phyloP scores from a whole-genome alignment of 2,113 vertebrate species.

The Cyprinus carpio region DNA sequence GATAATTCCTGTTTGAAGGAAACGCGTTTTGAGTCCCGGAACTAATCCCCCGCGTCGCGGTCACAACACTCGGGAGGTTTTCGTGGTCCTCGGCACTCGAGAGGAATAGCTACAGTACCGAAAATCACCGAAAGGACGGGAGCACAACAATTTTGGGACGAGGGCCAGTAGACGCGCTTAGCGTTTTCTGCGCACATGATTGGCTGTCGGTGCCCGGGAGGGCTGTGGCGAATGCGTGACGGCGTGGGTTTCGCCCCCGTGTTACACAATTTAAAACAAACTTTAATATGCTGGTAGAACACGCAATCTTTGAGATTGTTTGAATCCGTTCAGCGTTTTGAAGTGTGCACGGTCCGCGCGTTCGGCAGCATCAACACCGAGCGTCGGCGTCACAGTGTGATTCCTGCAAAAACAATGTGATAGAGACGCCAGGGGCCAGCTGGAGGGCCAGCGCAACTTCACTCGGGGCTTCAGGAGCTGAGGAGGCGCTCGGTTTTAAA shows the following conservation, averaged over 20 bases:
- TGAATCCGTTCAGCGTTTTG: conserved; percentile 65
- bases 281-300: conserved; percentile 85
- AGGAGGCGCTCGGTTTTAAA: conserved; percentile 32
- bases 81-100: neutral
- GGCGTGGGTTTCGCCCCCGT: conserved; percentile 85
- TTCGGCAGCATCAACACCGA: conserved; percentile 25
- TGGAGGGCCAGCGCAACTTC: conserved; percentile 49
- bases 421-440: conserved; percentile 37
- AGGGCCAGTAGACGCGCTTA: conserved; percentile 78
- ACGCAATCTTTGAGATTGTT: conserved; percentile 83
- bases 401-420: conserved; percentile 55
- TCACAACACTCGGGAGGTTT: neutral
- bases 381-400: conserved; percentile 27
- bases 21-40: neutral
- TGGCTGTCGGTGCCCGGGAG: conserved; percentile 69
- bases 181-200: conserved; percentile 54
- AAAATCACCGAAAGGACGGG: conserved; percentile 9
- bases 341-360: neutral
- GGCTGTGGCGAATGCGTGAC: conserved; percentile 82
- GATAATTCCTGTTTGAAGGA: neutral
- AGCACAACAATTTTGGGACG: conserved; percentile 51
- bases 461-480: conserved; percentile 23
- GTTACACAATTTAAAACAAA: conserved; percentile 98
- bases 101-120: neutral
- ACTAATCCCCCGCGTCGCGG: neutral